phyloP scores from a whole-genome alignment of 1,140 invertebrate genomes.

The Drosophila melanogaster region Release_6_plus_ISO1_MT NT_037436.4:20713001-20713500 shows the following conservation, averaged over 20 bases:
- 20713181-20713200: conserved; percentile 76
- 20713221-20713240: conserved; percentile 41
- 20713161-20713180: conserved; percentile 76
- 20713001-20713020: conserved; percentile 27
- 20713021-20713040: conserved; percentile 62
- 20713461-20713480: conserved; percentile 32
- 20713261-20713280: conserved; percentile 25
- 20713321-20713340: neutral
- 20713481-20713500: conserved; percentile 72
- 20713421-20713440: neutral
- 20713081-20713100: conserved; percentile 61
- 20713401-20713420: too few species aligned
- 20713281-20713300: conserved; percentile 67
- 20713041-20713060: conserved; percentile 55
- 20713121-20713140: conserved; percentile 41
- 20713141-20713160: conserved; percentile 28
- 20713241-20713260: conserved; percentile 42
- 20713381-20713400: neutral
- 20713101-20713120: conserved; percentile 51
- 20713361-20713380: neutral
- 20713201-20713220: conserved; percentile 73
- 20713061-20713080: conserved; percentile 71
- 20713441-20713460: neutral
- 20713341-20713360: neutral
- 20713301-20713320: conserved; percentile 20